Percentiles rank a stretch among this genome's conserved stretches.
These are phyloP conservation scores for Morinoia aosen DNA, from an alignment of 2,888 invertebrate genomes.

Conservation along the genomic window DNA sequence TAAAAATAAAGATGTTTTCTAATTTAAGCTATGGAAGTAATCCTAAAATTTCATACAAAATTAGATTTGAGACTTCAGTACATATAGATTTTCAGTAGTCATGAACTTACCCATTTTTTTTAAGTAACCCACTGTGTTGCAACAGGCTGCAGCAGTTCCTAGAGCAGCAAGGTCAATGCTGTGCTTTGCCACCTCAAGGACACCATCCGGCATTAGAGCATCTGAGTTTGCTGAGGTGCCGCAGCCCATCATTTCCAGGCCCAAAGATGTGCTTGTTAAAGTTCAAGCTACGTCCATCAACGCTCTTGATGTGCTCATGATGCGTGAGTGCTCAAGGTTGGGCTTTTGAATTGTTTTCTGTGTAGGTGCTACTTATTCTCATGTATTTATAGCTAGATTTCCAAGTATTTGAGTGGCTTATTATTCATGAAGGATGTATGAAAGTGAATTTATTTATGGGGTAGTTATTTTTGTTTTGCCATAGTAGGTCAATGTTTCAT, in stretches of 20 bases:
- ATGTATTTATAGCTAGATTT: not conserved
- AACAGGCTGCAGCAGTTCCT: not conserved
- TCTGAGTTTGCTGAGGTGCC: conserved; percentile 15
- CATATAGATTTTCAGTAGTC: no score
- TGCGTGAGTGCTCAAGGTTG: conserved; percentile 74
- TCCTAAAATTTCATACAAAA: no score
- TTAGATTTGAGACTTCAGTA: no score
- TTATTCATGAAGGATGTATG: not conserved
- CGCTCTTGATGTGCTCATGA: conserved; percentile 90
- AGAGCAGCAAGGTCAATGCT: not conserved
- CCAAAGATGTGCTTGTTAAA: conserved; percentile 84
- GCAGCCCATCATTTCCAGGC: conserved; percentile 69
- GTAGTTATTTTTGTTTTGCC: not conserved
- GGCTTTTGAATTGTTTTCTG: not conserved
- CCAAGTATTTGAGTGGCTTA: not conserved
- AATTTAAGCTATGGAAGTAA: no score
- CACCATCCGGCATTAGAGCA: not conserved
- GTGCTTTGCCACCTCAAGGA: not conserved
- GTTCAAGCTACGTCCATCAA: conserved; percentile 91
- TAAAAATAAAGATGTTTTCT: no score
- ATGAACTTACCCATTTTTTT: not conserved
- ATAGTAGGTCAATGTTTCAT: not conserved
- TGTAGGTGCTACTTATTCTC: not conserved
- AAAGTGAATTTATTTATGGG: not conserved
- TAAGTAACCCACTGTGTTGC: not conserved